These are phyloP conservation scores for Temnothorax rugatulus DNA, from an alignment of 2,888 invertebrate genomes.

Conservation along the genomic window DNA sequence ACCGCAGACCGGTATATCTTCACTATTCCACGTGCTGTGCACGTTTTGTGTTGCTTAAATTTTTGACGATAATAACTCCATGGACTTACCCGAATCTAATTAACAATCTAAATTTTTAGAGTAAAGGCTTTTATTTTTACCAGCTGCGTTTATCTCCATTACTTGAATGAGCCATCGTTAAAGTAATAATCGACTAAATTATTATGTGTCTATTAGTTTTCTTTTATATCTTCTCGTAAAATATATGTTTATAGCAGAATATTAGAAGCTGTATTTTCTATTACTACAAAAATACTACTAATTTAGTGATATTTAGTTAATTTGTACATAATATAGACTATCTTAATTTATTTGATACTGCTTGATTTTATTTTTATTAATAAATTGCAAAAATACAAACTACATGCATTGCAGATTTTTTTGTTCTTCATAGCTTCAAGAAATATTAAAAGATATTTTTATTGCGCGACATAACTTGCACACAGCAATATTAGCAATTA, in stretches of 20 bases:
- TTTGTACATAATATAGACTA: not conserved
- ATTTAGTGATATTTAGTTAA: not conserved
- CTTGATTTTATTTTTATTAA: not conserved
- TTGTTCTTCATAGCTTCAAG: constrained; percentile 1
- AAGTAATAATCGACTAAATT: not conserved
- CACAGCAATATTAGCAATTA: constrained; percentile 17
- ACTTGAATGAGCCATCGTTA: not conserved
- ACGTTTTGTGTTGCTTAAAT: constrained; percentile 35
- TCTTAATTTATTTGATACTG: not conserved
- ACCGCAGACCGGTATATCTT: constrained; percentile 58
- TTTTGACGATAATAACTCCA: not conserved
- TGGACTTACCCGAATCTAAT: not conserved
- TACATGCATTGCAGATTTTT: constrained; percentile 9
- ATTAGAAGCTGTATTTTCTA: not conserved
- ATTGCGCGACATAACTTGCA: constrained; percentile 27
- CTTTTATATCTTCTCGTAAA: not conserved
- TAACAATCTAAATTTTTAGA: not conserved
- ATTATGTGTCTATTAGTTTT: not conserved
- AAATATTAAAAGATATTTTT: not conserved
- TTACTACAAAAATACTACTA: not conserved
- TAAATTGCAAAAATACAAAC: not conserved
- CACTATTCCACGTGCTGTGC: constrained; percentile 23
- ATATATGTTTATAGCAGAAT: not conserved
- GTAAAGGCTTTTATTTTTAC: not conserved
- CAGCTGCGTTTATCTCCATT: not conserved